These are phyloP conservation scores for Upupa epops DNA, from an alignment of 2,113 vertebrate genomes.

Conservation along the genomic window DNA sequence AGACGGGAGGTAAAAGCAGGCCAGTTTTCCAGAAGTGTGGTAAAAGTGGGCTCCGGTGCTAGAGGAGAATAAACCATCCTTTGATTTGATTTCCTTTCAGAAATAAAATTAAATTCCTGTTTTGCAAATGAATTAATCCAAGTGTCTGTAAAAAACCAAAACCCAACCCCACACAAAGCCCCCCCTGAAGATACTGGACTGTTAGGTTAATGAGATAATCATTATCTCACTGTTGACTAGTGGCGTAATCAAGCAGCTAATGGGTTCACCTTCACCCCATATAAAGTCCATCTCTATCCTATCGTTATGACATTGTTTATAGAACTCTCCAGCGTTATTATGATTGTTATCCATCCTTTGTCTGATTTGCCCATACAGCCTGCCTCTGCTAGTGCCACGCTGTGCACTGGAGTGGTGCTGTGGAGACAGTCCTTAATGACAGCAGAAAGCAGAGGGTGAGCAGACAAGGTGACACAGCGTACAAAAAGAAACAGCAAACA, in stretches of 20 bases:
- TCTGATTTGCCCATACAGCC: conserved; percentile 46
- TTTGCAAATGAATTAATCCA: background rate
- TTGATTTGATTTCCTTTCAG: conserved; percentile 25
- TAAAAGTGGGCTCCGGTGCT: background rate
- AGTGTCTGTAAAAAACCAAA: background rate
- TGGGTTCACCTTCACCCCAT: conserved; percentile 18
- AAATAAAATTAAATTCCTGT: background rate
- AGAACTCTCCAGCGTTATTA: conserved; percentile 49
- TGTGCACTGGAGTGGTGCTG: conserved; percentile 33
- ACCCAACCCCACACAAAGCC: no score
- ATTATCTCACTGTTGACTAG: conserved; percentile 44
- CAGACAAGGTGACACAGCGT: background rate
- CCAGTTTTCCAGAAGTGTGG: conserved; percentile 4
- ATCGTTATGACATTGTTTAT: conserved; percentile 60
- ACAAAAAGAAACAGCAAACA: background rate
- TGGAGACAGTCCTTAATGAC: background rate
- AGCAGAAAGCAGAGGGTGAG: background rate
- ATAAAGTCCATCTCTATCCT: conserved; percentile 43
- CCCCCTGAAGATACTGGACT: background rate
- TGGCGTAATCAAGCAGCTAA: conserved; percentile 42
- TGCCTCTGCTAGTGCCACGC: conserved; percentile 41
- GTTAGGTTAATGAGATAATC: conserved; percentile 23
- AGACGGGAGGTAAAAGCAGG: conserved; percentile 16
- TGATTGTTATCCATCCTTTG: conserved; percentile 39
- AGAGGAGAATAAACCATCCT: background rate